Base-by-base conservation (phyloP, 1,140 invertebrate genomes). In the Cyrtorhinus lividipennis region DNA sequence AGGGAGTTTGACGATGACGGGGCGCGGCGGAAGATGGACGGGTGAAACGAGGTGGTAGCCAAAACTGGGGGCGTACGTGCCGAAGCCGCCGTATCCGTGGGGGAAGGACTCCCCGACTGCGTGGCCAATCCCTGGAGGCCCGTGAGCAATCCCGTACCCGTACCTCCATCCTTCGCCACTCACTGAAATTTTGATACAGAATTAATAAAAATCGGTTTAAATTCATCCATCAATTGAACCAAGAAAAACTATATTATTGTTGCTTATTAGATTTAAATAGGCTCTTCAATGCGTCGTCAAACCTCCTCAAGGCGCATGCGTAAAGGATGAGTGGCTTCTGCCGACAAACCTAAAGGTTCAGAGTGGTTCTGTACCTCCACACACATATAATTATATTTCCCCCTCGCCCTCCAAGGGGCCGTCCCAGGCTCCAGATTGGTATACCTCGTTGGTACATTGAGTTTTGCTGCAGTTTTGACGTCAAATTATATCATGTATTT, bases 51-150 rank as follows among this genome's bases (percentile, higher is more conserved):
- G 24, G 56, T 58, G 12, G 46, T 64, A 61, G 23, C 58, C 58
- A 45, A 53, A 64, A 12, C 53, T 45, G 2, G 58, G 63, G 26
- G 63, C 63, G 63, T 64, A 64, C 23, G 63, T 61, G 1, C 63
- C 63, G 26, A 61, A 64, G 12, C 63, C 63, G 18, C 63, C 63
- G 44, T 64, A 64, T 46, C 63, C 63, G 27, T 64, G 63, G 30
- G 63, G 63, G 27, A 46, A 64, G 1, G 63, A 64, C 18, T 64
- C 59, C 15, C 63, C 63, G 13, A 44, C 48, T 8, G 59, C 58
- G 30, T 61, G 59, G 18, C 63, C 63, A 1, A 63, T 24, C 2
- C 62, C 62, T 22, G 30, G 59, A 0, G 63, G 63, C 30, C 63
- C 63, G 23, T 64, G 63, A 5, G 59, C 63, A 5, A 64, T 64